Evolutionary conservation across 1,140 invertebrate species (phyloP), one percentile per base, ranked within the genome.

Genomic region (Cydia splendana): DNA sequence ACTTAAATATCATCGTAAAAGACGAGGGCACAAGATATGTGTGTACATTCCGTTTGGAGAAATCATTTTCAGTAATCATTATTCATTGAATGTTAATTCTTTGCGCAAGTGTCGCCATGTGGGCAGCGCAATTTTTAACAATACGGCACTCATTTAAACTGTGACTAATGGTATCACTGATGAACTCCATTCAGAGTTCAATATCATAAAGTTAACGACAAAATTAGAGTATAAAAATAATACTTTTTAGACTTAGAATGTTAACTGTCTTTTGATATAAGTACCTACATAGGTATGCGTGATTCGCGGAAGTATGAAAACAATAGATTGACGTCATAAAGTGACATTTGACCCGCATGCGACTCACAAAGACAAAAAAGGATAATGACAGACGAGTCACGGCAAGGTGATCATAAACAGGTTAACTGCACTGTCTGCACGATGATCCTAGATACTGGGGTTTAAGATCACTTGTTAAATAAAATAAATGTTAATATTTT

Each of bases 331-430:
- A 79, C 81, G 77, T 78, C 38, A 20, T 24, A 51, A 74, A 51
- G 10, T 80, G 82, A 84, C 79, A 81, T 80, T 82, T 84, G 74
- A 84, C 82, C 79, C 73, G 76, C 77, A 79, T 77, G 71, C 15
- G 51, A 57, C 13, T 38, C 18, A 15, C 18, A 34, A 65, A 51
- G 62, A 15, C 34, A 76, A 76, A 76, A 79, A 78, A 81, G 69
- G 79, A 83, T 76, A 69, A 73, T 79, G 30, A 74, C 74, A 38
- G 6, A 67, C 57, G 71, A 78, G 75, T 78, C 79, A 80, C 75
- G 53, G 75, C 69, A 78, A 75, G 74, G 51, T 78, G 48, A 75
- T 53, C 57, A 24, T 62, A 62, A 62, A 62, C 57, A 62, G 9
- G 57, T 62, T 62, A 62, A 62, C 15, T 24, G 57, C 57, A 62